Base-by-base conservation (phyloP, 2,113 vertebrate species). In the Tragelaphus scriptus region DNA sequence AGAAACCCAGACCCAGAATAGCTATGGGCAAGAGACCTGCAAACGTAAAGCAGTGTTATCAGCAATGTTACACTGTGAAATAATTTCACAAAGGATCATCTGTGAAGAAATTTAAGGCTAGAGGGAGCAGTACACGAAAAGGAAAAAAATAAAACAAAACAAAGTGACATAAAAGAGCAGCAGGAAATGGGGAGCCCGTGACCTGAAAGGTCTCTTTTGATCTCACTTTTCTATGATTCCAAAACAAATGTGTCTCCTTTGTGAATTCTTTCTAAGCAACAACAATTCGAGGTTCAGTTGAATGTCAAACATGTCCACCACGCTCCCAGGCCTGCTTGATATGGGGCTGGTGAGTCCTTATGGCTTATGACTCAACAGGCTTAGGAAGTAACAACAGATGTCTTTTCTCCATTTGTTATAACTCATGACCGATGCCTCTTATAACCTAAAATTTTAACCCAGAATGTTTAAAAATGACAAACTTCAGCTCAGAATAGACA, bases 231-330 rank as follows among this genome's bases (percentile, higher is more conserved):
- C 85, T 88, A 13, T 93, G 65, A 6, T 96, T 95, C 84, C 93
- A 96, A 98, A 97, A 51, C 36, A 97, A 95, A 53, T 92, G 28
- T 85, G 40, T 80, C 61, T 97, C 63, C 17, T 71, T 58, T 94
- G 44, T 51, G 80, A 94, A 92, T 53, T 95, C 1, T 84, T 97
- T 89, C 36, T 65, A 17, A 89, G 79, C n/a, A 93, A 44, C 59
- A 91, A 75, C n/a, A 92, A 26, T 90, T 80, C 1, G 2, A 90
- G 25, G 11, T 92, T 96, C 53, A 55, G 85, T 12, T 13, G 63
- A 94, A 94, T 75, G 44, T 91, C 87, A 88, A 2, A 21, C 6
- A 53, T 26, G 16, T 47, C 71, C 1, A 68, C 40, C 21, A 25
- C 40, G 92, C 7, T 77, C 89, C 2, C 51, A 80, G 81, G 28